Conservation (phyloP, 2,888 invertebrate species). For the Orchesellides sinensis region DNA sequence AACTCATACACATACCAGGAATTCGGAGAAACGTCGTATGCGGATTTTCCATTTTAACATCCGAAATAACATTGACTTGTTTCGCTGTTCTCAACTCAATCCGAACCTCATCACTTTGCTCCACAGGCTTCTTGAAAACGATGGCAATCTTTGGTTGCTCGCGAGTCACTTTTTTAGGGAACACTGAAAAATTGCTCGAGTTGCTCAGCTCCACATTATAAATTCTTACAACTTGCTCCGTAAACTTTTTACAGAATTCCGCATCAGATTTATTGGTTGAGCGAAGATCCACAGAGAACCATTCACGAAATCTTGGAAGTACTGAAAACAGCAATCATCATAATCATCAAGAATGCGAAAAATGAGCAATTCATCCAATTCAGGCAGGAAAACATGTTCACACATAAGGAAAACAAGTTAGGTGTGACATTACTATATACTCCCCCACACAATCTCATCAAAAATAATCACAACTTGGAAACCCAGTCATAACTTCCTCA, state of each 20-base stretch:
- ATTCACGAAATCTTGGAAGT: slow-evolving; percentile 72
- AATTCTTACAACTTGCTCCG: slow-evolving; percentile 73
- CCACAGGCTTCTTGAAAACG: slow-evolving; percentile 70
- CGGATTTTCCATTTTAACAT: slow-evolving; percentile 69
- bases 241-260: slow-evolving; percentile 73
- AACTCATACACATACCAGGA: slow-evolving; percentile 68
- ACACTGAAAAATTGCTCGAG: slow-evolving; percentile 72
- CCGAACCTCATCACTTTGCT: slow-evolving; percentile 58
- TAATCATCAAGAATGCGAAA: slow-evolving; percentile 33
- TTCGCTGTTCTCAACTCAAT: slow-evolving; percentile 68
- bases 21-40: slow-evolving; percentile 69
- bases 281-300: slow-evolving; percentile 72
- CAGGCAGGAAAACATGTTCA: slow-evolving; percentile 9
- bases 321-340: slow-evolving; percentile 65
- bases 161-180: slow-evolving; percentile 72
- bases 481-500: neutral
- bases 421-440: slow-evolving; percentile 39
- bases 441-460: slow-evolving; percentile 39
- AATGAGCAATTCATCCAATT: slow-evolving; percentile 20
- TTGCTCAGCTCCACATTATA: slow-evolving; percentile 71
- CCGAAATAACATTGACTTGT: slow-evolving; percentile 41
- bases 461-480: slow-evolving; percentile 27
- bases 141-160: slow-evolving; percentile 73
- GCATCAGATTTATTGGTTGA: slow-evolving; percentile 70
- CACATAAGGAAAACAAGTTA: slow-evolving; percentile 46